Evolutionary conservation across 64 coral and sea anemone species (phyloP).

Genomic region (Trachythela sp.): DNA sequence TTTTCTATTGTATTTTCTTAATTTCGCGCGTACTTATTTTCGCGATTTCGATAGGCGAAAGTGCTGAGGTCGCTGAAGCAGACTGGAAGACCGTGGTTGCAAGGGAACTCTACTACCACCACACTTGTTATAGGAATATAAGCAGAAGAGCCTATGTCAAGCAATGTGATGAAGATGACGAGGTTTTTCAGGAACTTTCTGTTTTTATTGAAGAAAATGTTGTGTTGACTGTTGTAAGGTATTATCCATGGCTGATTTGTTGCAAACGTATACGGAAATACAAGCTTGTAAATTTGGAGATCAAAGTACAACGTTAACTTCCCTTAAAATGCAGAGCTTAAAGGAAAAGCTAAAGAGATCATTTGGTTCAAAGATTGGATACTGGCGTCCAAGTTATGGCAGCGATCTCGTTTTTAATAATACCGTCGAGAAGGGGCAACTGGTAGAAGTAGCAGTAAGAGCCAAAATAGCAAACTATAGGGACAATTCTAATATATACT

Average conservation of each 20-base stretch:
- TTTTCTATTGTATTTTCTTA: neutral
- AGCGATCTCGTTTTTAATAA: neutral
- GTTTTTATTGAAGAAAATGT: neutral
- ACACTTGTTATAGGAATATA: neutral
- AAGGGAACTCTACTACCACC: neutral
- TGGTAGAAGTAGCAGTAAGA: neutral
- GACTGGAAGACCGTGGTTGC: neutral
- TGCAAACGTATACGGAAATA: neutral
- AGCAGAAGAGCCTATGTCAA: neutral
- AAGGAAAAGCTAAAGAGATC: neutral
- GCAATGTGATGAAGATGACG: neutral
- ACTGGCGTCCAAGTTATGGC: neutral
- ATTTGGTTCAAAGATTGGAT: conserved; percentile 17
- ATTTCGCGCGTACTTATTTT: neutral
- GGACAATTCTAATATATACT: neutral
- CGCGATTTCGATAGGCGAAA: neutral
- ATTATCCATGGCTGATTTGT: neutral
- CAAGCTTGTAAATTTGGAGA: neutral
- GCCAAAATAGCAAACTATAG: neutral
- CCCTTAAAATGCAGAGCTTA: neutral
- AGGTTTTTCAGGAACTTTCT: neutral
- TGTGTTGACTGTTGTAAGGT: neutral
- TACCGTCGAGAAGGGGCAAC: neutral
- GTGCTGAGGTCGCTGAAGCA: neutral
- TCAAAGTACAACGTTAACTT: no score